phyloP scores from a whole-genome alignment of 35 echinoderm and acorn worm species.

The Ophiothrix spiculata region DNA sequence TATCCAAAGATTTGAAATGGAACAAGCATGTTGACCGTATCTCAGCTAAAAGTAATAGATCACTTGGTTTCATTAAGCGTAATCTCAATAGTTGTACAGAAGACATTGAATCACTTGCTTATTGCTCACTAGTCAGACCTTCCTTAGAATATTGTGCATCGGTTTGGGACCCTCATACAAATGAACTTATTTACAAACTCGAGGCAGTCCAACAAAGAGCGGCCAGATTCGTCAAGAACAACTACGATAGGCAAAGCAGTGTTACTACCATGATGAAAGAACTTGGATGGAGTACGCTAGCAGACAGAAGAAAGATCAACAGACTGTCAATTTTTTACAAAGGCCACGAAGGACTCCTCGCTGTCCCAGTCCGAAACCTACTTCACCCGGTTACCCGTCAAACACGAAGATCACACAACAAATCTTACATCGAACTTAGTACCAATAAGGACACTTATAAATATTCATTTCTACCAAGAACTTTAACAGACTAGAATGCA shows the following conservation, averaged over 20 bases:
- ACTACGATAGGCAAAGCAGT: slow-evolving; percentile 17
- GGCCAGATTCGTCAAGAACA: slow-evolving; percentile 8
- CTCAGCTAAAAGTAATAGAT: slow-evolving; percentile 1
- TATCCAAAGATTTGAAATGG: not conserved
- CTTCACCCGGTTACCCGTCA: not conserved
- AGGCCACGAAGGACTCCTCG: not conserved
- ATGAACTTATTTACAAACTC: not conserved
- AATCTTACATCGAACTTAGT: not conserved
- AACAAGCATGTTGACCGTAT: not conserved
- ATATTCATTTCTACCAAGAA: not conserved
- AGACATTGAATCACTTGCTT: slow-evolving; percentile 13
- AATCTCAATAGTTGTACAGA: slow-evolving; percentile 7
- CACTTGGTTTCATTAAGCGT: slow-evolving; percentile 23
- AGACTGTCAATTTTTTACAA: not conserved
- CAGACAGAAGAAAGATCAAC: not conserved
- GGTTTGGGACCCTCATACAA: slow-evolving; percentile 17
- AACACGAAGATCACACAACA: not conserved
- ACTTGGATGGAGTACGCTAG: no score
- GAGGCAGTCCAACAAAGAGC: slow-evolving; percentile 31
- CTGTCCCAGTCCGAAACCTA: not conserved
- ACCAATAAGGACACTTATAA: not conserved
- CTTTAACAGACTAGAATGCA: not conserved
- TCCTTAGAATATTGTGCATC: no score
- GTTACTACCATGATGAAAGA: not conserved
- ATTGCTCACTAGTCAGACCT: slow-evolving; percentile 7